Percentiles rank a stretch among this genome's conserved stretches.
phyloP scores from a whole-genome alignment of 2,888 invertebrate species.

The Pseudolycoriella hygida region DNA sequence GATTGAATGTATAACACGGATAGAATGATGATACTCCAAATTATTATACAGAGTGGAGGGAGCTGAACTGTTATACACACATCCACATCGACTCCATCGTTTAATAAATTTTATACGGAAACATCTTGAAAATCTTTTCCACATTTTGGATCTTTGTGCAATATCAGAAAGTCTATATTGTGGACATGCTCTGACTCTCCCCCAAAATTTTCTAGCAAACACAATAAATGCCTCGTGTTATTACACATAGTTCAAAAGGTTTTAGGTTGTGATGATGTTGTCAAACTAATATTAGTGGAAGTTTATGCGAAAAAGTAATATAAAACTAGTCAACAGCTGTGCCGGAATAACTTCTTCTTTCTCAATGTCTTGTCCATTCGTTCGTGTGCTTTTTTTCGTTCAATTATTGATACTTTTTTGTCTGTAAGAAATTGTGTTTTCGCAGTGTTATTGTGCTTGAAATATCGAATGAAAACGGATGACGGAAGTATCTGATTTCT shows the following conservation, averaged over 20 bases:
- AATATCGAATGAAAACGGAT: no score
- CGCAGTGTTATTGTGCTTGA: no score
- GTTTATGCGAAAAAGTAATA: conserved; percentile 3
- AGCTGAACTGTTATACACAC: neutral
- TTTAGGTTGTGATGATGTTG: conserved; percentile 1
- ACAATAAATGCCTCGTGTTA: neutral
- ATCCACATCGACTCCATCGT: no score
- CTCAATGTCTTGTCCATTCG: neutral
- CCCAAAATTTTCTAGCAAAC: neutral
- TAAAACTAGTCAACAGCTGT: conserved; percentile 4
- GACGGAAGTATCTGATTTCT: no score
- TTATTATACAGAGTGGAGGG: no score
- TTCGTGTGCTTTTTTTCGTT: neutral
- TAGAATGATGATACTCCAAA: no score
- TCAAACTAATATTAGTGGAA: conserved; percentile 1
- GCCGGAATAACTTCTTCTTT: neutral
- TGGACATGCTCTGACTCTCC: neutral
- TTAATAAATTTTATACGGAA: neutral
- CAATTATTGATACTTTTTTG: neutral
- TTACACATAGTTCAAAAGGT: neutral
- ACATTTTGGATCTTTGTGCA: no score
- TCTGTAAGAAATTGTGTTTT: no score
- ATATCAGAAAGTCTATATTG: no score
- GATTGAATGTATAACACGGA: no score
- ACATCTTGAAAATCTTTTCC: neutral